Conservation (phyloP, 2,797 vertebrate species). For the Uromys caudimaculatus region DNA sequence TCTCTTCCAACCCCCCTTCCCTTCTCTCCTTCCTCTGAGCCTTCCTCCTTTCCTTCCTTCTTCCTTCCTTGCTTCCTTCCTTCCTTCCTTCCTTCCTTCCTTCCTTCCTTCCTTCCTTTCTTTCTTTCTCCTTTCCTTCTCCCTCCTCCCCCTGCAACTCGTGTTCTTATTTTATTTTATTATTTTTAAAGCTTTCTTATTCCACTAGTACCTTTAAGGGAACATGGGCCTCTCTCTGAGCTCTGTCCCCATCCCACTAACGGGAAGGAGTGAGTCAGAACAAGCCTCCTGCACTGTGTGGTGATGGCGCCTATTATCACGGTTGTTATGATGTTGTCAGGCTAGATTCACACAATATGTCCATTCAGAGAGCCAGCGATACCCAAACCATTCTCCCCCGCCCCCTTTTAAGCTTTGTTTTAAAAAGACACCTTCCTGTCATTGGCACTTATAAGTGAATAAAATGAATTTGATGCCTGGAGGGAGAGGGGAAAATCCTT, state of each 20-base stretch:
- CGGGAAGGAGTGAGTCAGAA: constrained; percentile 42
- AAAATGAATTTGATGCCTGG: constrained; percentile 87
- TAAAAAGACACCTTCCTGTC: constrained; percentile 86
- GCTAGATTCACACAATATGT: constrained; percentile 72
- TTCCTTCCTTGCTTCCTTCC: no score
- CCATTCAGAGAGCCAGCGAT: constrained; percentile 80
- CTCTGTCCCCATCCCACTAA: not conserved
- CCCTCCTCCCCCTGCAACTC: no score
- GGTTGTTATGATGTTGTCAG: constrained; percentile 75
- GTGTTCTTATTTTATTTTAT: not conserved
- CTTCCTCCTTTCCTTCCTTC: no score
- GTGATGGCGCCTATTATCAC: constrained; percentile 70
- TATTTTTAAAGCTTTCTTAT: not conserved
- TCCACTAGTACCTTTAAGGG: not conserved
- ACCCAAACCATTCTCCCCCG: constrained; percentile 75
- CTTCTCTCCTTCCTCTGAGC: not conserved
- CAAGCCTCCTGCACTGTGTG: constrained; percentile 10
- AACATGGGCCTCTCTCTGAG: not conserved
- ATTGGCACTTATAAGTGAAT: constrained; percentile 84
- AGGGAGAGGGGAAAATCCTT: constrained; percentile 84
- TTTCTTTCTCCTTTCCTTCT: not conserved
- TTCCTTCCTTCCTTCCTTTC: not conserved
- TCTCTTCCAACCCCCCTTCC: not conserved
- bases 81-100: not conserved
- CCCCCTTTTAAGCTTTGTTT: constrained; percentile 84